Evolutionary conservation across 1,140 invertebrate genomes (phyloP).

Genomic region (Temnothorax nylanderi): DNA sequence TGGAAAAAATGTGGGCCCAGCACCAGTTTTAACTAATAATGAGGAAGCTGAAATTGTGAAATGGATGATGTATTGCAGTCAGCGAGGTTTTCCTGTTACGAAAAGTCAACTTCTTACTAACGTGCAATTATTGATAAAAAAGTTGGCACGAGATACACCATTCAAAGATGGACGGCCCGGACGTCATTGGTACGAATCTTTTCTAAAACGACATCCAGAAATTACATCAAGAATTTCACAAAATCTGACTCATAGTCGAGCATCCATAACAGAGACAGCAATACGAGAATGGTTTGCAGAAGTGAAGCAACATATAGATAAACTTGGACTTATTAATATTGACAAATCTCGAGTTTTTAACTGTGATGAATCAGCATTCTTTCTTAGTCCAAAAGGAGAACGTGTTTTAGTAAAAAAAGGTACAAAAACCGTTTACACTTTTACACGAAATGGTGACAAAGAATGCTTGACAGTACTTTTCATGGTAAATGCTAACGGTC

Average conservation of each 20-base stretch:
- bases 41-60: slow-evolving; percentile 9
- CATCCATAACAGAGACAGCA: slow-evolving; percentile 62
- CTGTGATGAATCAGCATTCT: slow-evolving; percentile 22
- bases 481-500: slow-evolving; percentile 24
- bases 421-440: neutral
- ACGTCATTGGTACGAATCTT: slow-evolving; percentile 71
- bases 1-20: neutral
- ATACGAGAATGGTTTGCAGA: slow-evolving; percentile 72
- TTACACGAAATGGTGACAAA: slow-evolving; percentile 26
- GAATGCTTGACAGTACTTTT: slow-evolving; percentile 23
- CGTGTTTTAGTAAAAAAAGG: slow-evolving; percentile 24
- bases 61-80: slow-evolving; percentile 74
- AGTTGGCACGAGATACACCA: slow-evolving; percentile 69
- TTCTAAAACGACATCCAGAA: slow-evolving; percentile 73
- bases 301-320: slow-evolving; percentile 52
- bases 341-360: slow-evolving; percentile 27
- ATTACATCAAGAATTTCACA: slow-evolving; percentile 70
- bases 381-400: slow-evolving; percentile 19
- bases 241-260: slow-evolving; percentile 73
- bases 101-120: slow-evolving; percentile 76
- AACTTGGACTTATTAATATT: neutral
- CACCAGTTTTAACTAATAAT: neutral
- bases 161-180: slow-evolving; percentile 75
- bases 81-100: slow-evolving; percentile 77
- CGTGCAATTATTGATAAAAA: slow-evolving; percentile 74